Evolutionary conservation across 2,113 vertebrate species (phyloP).

Genomic region (Scophthalmus maximus): DNA sequence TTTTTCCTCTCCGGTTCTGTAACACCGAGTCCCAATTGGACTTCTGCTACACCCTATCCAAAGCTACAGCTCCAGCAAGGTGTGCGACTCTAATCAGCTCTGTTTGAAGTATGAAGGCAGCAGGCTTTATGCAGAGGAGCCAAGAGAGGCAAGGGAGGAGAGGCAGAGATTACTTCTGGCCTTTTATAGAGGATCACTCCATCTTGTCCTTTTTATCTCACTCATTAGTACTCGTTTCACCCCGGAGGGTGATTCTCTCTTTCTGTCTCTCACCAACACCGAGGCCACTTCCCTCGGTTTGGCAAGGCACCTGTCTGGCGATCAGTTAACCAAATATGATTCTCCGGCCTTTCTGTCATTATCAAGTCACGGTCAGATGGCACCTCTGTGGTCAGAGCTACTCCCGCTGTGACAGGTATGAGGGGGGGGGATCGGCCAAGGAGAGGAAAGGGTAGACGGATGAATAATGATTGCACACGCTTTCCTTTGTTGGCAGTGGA

Average conservation of each 20-base stretch:
- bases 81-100: constrained; percentile 68
- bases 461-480: constrained; percentile 61
- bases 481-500: constrained; percentile 45
- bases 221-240: constrained; percentile 70
- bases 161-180: constrained; percentile 71
- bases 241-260: constrained; percentile 45
- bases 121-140: constrained; percentile 55
- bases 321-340: constrained; percentile 55
- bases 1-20: constrained; percentile 25
- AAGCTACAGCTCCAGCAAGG: constrained; percentile 56
- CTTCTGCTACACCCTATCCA: constrained; percentile 50
- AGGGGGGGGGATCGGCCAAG: background rate
- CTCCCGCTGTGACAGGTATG: constrained; percentile 29
- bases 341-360: constrained; percentile 5
- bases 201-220: constrained; percentile 79
- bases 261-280: constrained; percentile 56
- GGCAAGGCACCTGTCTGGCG: constrained; percentile 37
- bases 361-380: constrained; percentile 21
- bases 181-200: constrained; percentile 80
- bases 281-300: constrained; percentile 42
- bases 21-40: constrained; percentile 52
- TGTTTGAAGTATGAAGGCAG: constrained; percentile 65
- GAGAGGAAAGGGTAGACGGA: constrained; percentile 30
- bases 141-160: constrained; percentile 55
- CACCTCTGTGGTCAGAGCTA: constrained; percentile 25